A percentile compares a stretch with the other conserved stretches of the same genome.
These are phyloP conservation scores for Pygathrix nemaeus DNA, from an alignment of 2,113 vertebrate species.

Conservation along the genomic window DNA sequence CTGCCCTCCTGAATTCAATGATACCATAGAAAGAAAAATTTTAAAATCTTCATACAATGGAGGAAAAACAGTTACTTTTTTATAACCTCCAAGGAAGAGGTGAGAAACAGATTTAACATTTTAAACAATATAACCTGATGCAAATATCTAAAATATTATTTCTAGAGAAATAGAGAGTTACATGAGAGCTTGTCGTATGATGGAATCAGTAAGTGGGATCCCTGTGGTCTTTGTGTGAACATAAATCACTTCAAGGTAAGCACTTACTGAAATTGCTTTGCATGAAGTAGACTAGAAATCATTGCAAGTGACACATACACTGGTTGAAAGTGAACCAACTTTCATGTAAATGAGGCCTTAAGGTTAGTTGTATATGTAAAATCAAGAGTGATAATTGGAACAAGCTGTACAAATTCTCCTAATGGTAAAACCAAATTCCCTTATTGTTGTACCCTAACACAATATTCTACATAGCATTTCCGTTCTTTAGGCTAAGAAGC, in stretches of 20 bases:
- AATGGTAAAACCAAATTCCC: background rate
- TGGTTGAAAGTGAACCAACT: background rate
- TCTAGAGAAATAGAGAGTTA: background rate
- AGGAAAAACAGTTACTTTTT: background rate
- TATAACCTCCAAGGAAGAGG: background rate
- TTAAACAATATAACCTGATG: background rate
- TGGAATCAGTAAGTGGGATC: background rate
- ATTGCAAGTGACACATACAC: constrained; percentile 19
- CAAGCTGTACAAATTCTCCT: background rate
- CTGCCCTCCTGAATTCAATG: background rate
- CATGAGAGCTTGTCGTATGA: background rate
- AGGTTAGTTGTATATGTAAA: background rate
- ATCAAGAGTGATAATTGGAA: constrained; percentile 35
- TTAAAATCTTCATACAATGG: background rate
- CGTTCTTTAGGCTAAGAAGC: background rate
- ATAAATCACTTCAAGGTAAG: constrained; percentile 62
- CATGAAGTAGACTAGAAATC: constrained; percentile 42
- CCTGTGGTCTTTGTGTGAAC: background rate
- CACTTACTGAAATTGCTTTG: constrained; percentile 68
- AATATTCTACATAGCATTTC: background rate
- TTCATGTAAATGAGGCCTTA: background rate
- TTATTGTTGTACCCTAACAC: background rate
- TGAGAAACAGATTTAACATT: background rate
- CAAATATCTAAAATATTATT: background rate
- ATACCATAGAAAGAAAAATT: background rate